phyloP scores from a whole-genome alignment of 2,113 vertebrate genomes.

The Ploceus nigricollis region DNA sequence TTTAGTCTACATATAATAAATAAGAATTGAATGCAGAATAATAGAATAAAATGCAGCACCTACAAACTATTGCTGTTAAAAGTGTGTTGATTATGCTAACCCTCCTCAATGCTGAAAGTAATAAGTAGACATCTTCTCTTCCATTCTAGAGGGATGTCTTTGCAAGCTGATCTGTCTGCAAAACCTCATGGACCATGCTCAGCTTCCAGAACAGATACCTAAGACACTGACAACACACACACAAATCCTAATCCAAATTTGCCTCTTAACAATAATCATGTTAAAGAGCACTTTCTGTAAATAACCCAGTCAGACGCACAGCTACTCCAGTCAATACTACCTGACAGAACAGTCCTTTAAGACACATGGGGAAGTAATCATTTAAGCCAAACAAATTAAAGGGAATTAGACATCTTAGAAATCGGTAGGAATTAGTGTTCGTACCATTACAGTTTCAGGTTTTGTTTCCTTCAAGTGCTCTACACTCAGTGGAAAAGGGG shows the following conservation, averaged over 20 bases:
- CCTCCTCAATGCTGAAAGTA: background rate
- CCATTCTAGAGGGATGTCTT: background rate
- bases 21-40: too few relatives aligned
- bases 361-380: background rate
- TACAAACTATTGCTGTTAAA: background rate
- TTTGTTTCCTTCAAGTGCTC: background rate
- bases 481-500: background rate
- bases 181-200: background rate
- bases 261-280: background rate
- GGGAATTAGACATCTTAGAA: background rate
- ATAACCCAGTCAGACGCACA: background rate
- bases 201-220: background rate
- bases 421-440: background rate
- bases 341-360: background rate
- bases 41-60: background rate
- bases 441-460: background rate
- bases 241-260: slow-evolving; percentile 43
- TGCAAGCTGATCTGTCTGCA: background rate
- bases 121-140: background rate
- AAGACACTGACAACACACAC: background rate
- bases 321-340: background rate
- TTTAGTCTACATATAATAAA: background rate
- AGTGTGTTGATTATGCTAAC: background rate
- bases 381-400: slow-evolving; percentile 47
- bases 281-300: slow-evolving; percentile 10